Base-by-base conservation (phyloP, 2,888 invertebrate species). In the Sinopyrophorus schimmeli region DNA sequence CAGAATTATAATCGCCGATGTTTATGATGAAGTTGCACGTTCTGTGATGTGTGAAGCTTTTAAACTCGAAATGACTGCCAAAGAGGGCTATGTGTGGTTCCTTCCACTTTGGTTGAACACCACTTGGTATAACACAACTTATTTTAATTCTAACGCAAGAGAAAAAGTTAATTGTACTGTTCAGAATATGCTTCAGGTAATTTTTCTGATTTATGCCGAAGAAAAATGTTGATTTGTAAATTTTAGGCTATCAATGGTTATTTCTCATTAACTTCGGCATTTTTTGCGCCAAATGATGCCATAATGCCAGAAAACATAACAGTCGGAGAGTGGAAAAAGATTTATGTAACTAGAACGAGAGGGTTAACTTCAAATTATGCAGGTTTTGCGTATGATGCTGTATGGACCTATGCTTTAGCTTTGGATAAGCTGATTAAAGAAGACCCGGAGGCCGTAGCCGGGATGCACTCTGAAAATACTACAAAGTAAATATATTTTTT, bases 21-120 rank as follows among this genome's bases (percentile, higher is more conserved):
- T 88, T 35, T 86, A 88, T 64, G 89, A 84, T 61, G 78, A 81
- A 56, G 81, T 83, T 11, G 84, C 82, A 3, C 78, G 89, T 18
- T 80, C 82, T 46, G 85, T 91, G n/a, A 83, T 93, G 80, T 94
- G 93, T 68, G 87, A 89, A 66, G 92, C 90, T 0, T 83, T 77
- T 65, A 78, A 76, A 61, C 76, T 81, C 53, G 79, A 84, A 54
- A 87, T 90, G 81, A 81, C 82, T 14, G 83, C 84, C 0, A 67
- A 70, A 30, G 72, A 86, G 58, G 89, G 89, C 23, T 89, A 87
- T 70, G 86, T 89, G 1, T 94, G 93, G 93, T 89, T 94, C 66
- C 75, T 94, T 44, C 91, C 93, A 0, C 77, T 80, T 20, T 86
- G 89, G 84, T 75, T 87, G 11, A 76, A 79, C 4, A 67, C 75